A percentile compares a stretch with the other conserved stretches of the same genome.
Conservation (phyloP, 37 sponge, comb jelly and placozoan species). For the Cladorhizidae sp. region DNA sequence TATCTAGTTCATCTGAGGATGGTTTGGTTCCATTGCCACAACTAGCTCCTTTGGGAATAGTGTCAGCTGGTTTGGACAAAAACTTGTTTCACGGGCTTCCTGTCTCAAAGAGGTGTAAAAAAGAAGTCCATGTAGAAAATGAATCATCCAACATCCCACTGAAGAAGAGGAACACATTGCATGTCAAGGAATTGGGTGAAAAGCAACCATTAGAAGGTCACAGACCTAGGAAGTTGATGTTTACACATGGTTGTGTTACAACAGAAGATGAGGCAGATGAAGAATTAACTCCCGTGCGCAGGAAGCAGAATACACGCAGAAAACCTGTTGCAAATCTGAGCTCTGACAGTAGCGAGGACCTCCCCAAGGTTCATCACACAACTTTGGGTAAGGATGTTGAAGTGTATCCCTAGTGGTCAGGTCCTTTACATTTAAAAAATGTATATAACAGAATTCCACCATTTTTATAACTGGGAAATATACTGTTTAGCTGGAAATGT, state of each 20-base stretch:
- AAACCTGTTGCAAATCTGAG: background rate
- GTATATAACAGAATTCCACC: no score
- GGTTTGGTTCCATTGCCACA: background rate
- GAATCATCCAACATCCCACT: background rate
- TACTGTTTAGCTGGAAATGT: no score
- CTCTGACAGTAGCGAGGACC: constrained; percentile 1
- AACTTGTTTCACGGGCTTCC: background rate
- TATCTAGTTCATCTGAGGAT: constrained; percentile 14
- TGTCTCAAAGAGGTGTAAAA: constrained; percentile 5
- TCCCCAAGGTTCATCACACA: background rate
- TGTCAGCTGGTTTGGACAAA: background rate
- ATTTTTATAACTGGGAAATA: no score
- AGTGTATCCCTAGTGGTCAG: no score
- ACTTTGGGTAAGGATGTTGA: background rate
- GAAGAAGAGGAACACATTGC: no score
- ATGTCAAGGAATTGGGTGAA: no score
- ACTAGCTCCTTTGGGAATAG: background rate
- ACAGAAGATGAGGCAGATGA: no score
- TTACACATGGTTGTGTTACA: no score
- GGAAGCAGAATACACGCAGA: background rate
- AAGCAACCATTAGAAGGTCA: no score
- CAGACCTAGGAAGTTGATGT: no score
- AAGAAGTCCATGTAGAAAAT: background rate
- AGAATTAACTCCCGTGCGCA: background rate
- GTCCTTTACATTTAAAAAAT: no score